A percentile compares a stretch with the other conserved stretches of the same genome.
These are phyloP conservation scores for Hololepta plana DNA, from an alignment of 2,888 invertebrate species.

Conservation along the genomic window DNA sequence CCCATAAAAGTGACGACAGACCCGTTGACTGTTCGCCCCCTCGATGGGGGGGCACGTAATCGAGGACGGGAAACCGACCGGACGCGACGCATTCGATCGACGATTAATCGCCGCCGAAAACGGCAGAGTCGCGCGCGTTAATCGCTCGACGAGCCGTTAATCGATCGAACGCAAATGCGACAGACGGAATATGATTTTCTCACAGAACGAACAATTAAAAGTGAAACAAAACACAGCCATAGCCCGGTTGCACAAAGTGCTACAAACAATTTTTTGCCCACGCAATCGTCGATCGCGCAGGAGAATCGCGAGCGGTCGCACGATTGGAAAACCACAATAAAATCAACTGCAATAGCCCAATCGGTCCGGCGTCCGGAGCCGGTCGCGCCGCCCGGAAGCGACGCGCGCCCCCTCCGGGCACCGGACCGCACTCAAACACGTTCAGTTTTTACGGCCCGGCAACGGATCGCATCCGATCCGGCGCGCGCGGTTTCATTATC, in stretches of 20 bases:
- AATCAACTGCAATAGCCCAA: constrained; percentile 28
- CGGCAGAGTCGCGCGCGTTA: too few relatives aligned
- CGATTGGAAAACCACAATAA: constrained; percentile 10
- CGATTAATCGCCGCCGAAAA: too few relatives aligned
- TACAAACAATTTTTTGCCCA: constrained; percentile 28
- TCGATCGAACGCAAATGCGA: constrained; percentile 3
- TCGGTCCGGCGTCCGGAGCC: constrained; percentile 14
- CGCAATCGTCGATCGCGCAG: constrained; percentile 13
- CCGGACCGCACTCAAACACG: constrained; percentile 3
- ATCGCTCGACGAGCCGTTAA: too few relatives aligned
- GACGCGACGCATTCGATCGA: constrained; percentile 1
- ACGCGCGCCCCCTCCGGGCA: not conserved
- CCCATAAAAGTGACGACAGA: too few relatives aligned
- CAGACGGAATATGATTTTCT: constrained; percentile 13
- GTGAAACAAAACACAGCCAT: constrained; percentile 20
- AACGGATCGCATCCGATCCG: too few relatives aligned
- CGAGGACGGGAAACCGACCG: constrained; percentile 1
- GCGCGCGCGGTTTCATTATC: too few relatives aligned
- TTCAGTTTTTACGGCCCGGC: too few relatives aligned
- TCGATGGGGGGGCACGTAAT: too few relatives aligned
- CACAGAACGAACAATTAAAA: constrained; percentile 15
- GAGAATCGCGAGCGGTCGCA: constrained; percentile 7
- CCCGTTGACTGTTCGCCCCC: too few relatives aligned
- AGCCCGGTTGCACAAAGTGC: constrained; percentile 32
- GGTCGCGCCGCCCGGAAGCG: constrained; percentile 1